Conservation (phyloP, 2,113 vertebrate species). For the Empidonax traillii region DNA sequence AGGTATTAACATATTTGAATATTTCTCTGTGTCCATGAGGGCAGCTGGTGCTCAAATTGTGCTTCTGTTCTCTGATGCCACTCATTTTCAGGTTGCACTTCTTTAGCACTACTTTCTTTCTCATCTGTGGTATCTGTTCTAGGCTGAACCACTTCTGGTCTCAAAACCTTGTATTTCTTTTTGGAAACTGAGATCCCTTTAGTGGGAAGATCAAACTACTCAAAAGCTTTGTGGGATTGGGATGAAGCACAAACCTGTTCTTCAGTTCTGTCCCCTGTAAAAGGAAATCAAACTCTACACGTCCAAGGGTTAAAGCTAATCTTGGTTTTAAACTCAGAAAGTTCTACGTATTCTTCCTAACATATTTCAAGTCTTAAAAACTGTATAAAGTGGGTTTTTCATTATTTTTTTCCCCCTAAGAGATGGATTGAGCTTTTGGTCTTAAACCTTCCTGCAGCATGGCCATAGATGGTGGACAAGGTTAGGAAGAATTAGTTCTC, state of each 20-base stretch:
- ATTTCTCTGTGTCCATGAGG: background rate
- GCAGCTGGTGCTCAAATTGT: background rate
- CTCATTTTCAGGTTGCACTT: background rate
- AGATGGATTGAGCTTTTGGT: background rate
- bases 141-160: background rate
- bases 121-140: background rate
- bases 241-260: background rate
- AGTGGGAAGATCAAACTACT: background rate
- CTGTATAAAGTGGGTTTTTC: accelerated
- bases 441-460: background rate
- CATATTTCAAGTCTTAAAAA: background rate
- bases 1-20: background rate
- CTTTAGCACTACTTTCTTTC: background rate
- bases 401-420: background rate
- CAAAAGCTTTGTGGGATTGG: background rate
- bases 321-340: background rate
- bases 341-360: background rate
- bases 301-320: background rate
- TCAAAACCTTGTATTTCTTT: background rate
- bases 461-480: background rate
- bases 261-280: background rate
- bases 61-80: background rate
- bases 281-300: background rate
- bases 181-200: background rate
- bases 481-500: background rate